Base-by-base conservation (phyloP, 2,888 invertebrate genomes). In the Pammene fasciana region DNA sequence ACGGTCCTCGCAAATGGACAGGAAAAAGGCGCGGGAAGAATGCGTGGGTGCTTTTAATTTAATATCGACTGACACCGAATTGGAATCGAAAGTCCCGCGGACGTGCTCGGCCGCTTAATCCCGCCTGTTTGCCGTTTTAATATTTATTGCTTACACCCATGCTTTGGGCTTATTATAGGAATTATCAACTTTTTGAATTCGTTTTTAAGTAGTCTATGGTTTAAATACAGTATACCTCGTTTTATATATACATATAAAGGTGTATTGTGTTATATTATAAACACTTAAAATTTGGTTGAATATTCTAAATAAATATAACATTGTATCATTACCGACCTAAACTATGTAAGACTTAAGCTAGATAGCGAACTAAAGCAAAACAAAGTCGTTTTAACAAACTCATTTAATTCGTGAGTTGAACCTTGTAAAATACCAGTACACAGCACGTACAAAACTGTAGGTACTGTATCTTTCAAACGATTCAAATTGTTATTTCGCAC, bases 1-100 rank as follows among this genome's bases (percentile, higher is more conserved):
- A 90, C 87, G 88, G 90, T 85, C 90, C 89, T 90, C 87, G 89
- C 89, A 92, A 92, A 92, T 92, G 92, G 92, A 92, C 92, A 92
- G 91, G 92, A 92, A 92, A 92, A 92, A 92, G 90, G 89, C 89
- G 88, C 89, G 91, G 76, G 79, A 85, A 87, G 91, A 92, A 90
- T 90, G 89, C 89, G 90, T 91, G 90, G 92, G 90, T 89, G 84
- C 89, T 90, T 92, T 92, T 92, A 92, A 92, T 92, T 92, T 92
- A 92, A 92, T 92, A 92, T 90, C 86, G 89, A 87, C 90, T 89
- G 90, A 92, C 92, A 92, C 85, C 89, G 88, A 90, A 92, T 89
- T 89, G 87, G 89, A 91, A 92, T 91, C 87, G 90, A 91, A 92
- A 89, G 89, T 90, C 80, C 82, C 79, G 82, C 82, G 82, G 83